Percentiles rank a stretch among this genome's conserved stretches.
Conservation (phyloP, 2,888 invertebrate species). For the Drymonia ruficornis region DNA sequence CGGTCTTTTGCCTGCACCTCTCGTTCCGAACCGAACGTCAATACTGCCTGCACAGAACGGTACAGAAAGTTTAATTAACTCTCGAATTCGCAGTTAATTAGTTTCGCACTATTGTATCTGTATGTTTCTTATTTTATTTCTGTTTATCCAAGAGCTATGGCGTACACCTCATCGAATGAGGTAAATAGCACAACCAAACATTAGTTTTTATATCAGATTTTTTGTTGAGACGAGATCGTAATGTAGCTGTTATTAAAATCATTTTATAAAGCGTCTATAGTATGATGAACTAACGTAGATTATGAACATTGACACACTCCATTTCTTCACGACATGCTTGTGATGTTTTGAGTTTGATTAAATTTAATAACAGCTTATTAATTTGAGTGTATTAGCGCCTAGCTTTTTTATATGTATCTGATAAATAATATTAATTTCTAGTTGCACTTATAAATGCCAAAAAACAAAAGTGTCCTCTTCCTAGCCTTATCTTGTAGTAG, state of each 20-base stretch:
- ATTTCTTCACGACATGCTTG: background rate
- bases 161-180: background rate
- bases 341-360: background rate
- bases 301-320: conserved; percentile 5
- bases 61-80: conserved; percentile 35
- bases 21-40: background rate
- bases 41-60: conserved; percentile 24
- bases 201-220: background rate
- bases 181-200: conserved; percentile 6
- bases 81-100: conserved; percentile 41
- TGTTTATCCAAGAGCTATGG: background rate
- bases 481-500: too few relatives aligned
- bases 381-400: too few relatives aligned
- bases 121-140: background rate
- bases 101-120: conserved; percentile 25
- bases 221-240: background rate
- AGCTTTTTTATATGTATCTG: too few relatives aligned
- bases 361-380: background rate
- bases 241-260: conserved; percentile 4
- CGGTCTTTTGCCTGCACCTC: background rate
- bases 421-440: too few relatives aligned
- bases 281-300: background rate
- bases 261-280: background rate
- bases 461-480: too few relatives aligned
- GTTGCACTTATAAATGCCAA: too few relatives aligned